These are phyloP conservation scores for Crenichthys baileyi DNA, from an alignment of 2,797 vertebrate species.

Conservation along the genomic window DNA sequence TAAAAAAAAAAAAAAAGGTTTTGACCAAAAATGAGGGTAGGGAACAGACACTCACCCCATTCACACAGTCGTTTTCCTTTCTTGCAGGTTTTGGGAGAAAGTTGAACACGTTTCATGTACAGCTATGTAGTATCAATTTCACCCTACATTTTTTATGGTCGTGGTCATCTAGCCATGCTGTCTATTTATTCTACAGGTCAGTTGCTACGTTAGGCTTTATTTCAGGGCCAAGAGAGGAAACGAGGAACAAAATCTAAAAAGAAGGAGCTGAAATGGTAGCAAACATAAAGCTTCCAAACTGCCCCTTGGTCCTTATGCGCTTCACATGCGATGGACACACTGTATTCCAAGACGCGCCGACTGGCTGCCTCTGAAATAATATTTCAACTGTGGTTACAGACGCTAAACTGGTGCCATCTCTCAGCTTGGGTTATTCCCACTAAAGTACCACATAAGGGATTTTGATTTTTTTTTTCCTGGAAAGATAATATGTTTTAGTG, in stretches of 20 bases:
- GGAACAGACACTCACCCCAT: constrained; percentile 63
- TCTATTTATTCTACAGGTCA: constrained; percentile 78
- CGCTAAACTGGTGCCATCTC: constrained; percentile 72
- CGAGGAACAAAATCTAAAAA: constrained; percentile 70
- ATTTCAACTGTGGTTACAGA: constrained; percentile 82
- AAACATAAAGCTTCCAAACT: constrained; percentile 76
- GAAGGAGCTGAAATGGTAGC: constrained; percentile 74
- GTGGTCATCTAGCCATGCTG: constrained; percentile 63
- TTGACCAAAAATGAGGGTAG: constrained; percentile 63
- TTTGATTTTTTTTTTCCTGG: constrained; percentile 68
- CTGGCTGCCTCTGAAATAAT: constrained; percentile 79
- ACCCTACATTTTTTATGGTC: constrained; percentile 70
- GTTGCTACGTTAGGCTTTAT: constrained; percentile 52
- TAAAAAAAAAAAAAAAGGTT: constrained; percentile 64
- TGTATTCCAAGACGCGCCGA: constrained; percentile 67
- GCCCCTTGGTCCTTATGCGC: constrained; percentile 62
- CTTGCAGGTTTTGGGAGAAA: constrained; percentile 70
- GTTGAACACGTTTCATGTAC: constrained; percentile 69
- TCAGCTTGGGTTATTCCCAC: constrained; percentile 79
- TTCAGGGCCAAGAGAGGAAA: constrained; percentile 64
- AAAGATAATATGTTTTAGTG: constrained; percentile 62
- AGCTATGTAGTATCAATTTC: constrained; percentile 75
- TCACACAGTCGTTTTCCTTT: constrained; percentile 65
- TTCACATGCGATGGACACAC: constrained; percentile 57
- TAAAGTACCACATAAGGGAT: constrained; percentile 75